Evolutionary conservation across 2,797 vertebrate species (phyloP).

Genomic region (Syngnathus rostellatus): DNA sequence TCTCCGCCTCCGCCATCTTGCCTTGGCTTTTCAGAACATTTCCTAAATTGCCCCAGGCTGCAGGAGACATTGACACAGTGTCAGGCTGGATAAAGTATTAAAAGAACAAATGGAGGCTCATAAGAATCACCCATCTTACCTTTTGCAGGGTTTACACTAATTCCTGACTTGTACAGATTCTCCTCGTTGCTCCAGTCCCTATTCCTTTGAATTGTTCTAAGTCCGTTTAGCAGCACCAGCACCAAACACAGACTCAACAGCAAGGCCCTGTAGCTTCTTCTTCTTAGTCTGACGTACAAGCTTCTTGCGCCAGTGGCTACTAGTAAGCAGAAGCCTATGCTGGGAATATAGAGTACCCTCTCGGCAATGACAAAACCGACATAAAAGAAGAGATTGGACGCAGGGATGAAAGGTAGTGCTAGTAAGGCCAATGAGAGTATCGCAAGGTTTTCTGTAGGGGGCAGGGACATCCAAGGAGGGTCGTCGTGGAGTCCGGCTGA

Average conservation of each 20-base stretch:
- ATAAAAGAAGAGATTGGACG: conserved; percentile 97
- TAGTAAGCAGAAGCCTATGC: conserved; percentile 94
- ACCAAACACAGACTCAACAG: conserved; percentile 76
- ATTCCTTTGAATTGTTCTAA: conserved; percentile 88
- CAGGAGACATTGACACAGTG: conserved; percentile 19
- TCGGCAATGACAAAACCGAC: conserved; percentile 98
- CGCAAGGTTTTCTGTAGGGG: conserved; percentile 85
- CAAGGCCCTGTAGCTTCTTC: conserved; percentile 75
- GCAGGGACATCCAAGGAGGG: conserved; percentile 58
- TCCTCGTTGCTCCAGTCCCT: conserved; percentile 96
- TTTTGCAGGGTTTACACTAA: conserved; percentile 97
- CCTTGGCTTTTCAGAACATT: conserved; percentile 94
- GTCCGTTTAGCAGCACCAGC: conserved; percentile 86
- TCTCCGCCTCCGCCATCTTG: conserved; percentile 91
- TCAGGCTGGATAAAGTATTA: neutral
- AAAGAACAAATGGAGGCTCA: neutral
- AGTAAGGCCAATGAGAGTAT: conserved; percentile 84
- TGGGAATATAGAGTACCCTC: conserved; percentile 97
- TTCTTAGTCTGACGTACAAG: conserved; percentile 80
- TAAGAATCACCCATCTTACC: conserved; percentile 66
- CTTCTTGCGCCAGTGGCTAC: conserved; percentile 83
- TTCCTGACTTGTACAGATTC: conserved; percentile 96
- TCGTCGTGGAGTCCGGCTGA: conserved; percentile 33
- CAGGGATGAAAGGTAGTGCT: conserved; percentile 88
- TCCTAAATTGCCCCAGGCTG: conserved; percentile 93